Percentiles rank a stretch among this genome's conserved stretches.
Evolutionary conservation across 92 coral and sea anemone genomes (phyloP).

Genomic region (Chrysogorgia sp.): DNA sequence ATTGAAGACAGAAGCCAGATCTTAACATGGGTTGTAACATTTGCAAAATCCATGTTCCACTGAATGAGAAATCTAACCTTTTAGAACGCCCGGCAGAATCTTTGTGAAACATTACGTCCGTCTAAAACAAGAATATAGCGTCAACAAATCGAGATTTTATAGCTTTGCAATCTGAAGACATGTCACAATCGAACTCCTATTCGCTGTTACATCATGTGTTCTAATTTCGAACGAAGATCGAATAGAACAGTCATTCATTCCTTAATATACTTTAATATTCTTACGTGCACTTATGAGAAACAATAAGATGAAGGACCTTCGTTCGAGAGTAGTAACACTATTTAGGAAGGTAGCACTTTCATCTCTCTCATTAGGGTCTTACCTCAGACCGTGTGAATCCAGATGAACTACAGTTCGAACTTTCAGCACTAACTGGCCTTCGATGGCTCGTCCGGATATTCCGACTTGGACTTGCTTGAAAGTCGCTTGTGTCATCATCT

Average conservation of each 20-base stretch:
- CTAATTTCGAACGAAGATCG: neutral
- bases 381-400: conserved; percentile 89
- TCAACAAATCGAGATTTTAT: neutral
- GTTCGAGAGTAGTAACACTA: neutral
- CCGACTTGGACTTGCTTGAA: conserved; percentile 46
- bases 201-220: neutral
- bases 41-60: neutral
- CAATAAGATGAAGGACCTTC: neutral
- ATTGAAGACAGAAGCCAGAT: too few species aligned
- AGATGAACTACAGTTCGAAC: conserved; percentile 86
- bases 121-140: conserved; percentile 5
- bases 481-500: conserved; percentile 16
- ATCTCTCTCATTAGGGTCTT: neutral
- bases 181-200: too few species aligned
- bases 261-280: neutral
- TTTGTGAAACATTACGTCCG: conserved; percentile 20
- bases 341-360: neutral
- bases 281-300: too few species aligned
- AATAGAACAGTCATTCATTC: neutral
- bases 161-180: too few species aligned
- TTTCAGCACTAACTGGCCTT: conserved; percentile 77
- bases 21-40: too few species aligned
- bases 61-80: conserved; percentile 17
- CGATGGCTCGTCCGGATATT: conserved; percentile 80
- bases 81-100: conserved; percentile 5